These are phyloP conservation scores for Sebastolobus altivelis DNA, from an alignment of 2,797 vertebrate genomes.

Conservation along the genomic window DNA sequence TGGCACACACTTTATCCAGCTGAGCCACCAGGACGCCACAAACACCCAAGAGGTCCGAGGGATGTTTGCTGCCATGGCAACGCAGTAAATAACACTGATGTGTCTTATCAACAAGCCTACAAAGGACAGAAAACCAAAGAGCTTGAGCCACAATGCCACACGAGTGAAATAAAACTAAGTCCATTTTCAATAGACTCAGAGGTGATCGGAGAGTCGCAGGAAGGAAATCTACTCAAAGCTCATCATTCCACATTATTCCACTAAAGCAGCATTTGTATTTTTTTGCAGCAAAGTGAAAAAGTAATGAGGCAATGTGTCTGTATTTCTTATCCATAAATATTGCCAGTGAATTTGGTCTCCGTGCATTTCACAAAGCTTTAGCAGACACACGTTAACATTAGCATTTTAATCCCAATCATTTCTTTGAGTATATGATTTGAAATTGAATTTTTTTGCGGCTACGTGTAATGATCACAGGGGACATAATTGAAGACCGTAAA, in stretches of 20 bases:
- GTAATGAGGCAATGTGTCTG: not conserved
- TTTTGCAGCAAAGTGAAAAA: conserved; percentile 10
- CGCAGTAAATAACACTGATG: conserved; percentile 56
- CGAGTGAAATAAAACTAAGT: conserved; percentile 38
- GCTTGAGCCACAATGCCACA: conserved; percentile 33
- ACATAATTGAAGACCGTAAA: conserved; percentile 72
- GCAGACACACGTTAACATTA: conserved; percentile 5
- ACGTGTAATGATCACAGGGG: conserved; percentile 49
- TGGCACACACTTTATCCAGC: conserved; percentile 58
- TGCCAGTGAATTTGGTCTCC: not conserved
- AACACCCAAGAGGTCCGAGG: conserved; percentile 50
- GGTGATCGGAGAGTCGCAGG: conserved; percentile 20
- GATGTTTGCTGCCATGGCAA: conserved; percentile 68
- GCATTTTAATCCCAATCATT: conserved; percentile 29
- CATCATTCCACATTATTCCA: conserved; percentile 32
- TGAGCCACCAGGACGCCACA: conserved; percentile 57
- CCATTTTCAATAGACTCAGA: conserved; percentile 46
- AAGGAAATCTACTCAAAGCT: conserved; percentile 33
- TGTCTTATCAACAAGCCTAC: conserved; percentile 44
- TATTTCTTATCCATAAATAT: conserved; percentile 1
- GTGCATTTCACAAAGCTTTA: conserved; percentile 11
- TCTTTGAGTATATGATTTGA: conserved; percentile 40
- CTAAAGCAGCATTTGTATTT: conserved; percentile 9
- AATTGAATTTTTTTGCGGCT: conserved; percentile 31
- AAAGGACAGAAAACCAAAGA: conserved; percentile 34